These are phyloP conservation scores for Epinephelus malabaricus DNA, from an alignment of 2,797 vertebrate genomes.

Conservation along the genomic window DNA sequence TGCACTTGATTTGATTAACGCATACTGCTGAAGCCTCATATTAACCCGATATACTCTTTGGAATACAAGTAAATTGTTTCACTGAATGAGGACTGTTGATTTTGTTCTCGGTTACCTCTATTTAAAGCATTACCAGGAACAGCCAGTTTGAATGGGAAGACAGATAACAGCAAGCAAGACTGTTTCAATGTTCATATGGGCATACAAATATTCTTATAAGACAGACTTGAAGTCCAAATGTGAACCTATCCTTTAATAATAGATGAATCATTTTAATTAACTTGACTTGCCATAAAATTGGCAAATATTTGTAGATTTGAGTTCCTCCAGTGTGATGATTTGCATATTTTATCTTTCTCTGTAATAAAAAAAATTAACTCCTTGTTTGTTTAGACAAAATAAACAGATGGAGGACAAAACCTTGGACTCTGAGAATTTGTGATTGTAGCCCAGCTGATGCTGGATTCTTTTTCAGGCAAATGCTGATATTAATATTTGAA, in stretches of 20 bases:
- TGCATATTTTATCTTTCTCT: not conserved
- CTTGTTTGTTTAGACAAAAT: too few relatives aligned
- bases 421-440: too few relatives aligned
- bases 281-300: not conserved
- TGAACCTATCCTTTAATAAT: not conserved
- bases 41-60: not conserved
- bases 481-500: too few relatives aligned
- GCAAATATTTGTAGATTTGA: not conserved
- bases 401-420: too few relatives aligned
- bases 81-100: not conserved
- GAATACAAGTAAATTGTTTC: too few relatives aligned
- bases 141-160: not conserved
- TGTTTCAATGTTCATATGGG: not conserved
- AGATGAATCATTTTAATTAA: not conserved
- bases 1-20: constrained; percentile 1
- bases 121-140: not conserved
- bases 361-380: too few relatives aligned
- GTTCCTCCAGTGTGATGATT: not conserved
- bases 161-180: not conserved
- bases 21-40: not conserved
- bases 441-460: too few relatives aligned
- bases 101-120: not conserved
- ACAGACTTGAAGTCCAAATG: not conserved
- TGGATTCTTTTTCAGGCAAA: too few relatives aligned
- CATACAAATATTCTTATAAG: not conserved